A percentile compares a stretch with the other conserved stretches of the same genome.
phyloP scores from a whole-genome alignment of 2,888 invertebrate genomes.

The Drosophila buzzatii region DNA sequence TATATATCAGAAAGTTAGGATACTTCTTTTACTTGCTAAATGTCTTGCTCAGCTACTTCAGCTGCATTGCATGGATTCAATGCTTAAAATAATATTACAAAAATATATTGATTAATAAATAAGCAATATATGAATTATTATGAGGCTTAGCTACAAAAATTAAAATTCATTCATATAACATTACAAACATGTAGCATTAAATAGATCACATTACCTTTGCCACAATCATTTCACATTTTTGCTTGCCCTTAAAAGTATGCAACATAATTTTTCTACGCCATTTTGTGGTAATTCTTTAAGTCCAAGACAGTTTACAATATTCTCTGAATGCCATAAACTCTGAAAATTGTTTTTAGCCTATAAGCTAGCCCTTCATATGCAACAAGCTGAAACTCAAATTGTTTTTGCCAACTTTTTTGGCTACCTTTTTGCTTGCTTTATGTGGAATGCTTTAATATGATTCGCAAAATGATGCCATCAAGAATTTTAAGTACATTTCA shows the following conservation, averaged over 20 bases:
- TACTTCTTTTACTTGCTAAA: no score
- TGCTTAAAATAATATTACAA: no score
- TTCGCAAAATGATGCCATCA: slow-evolving; percentile 54
- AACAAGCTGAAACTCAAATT: background rate
- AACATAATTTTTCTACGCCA: background rate
- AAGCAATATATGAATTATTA: no score
- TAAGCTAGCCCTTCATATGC: background rate
- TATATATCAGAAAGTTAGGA: no score
- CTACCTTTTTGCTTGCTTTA: background rate
- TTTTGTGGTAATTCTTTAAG: background rate
- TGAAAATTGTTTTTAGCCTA: background rate
- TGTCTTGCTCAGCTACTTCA: no score
- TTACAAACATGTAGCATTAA: no score
- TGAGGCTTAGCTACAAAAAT: no score
- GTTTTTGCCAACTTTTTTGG: background rate
- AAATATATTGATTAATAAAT: no score
- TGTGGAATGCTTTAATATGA: slow-evolving; percentile 33
- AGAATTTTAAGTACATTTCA: slow-evolving; percentile 57
- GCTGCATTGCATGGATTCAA: no score
- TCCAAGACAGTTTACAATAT: background rate
- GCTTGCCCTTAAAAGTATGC: slow-evolving; percentile 1
- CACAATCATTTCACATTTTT: no score
- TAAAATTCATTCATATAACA: no score
- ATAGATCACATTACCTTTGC: no score
- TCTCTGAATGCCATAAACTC: background rate